Base-by-base conservation (phyloP, 2,888 invertebrate species). In the Drosophila fungiperda region DNA sequence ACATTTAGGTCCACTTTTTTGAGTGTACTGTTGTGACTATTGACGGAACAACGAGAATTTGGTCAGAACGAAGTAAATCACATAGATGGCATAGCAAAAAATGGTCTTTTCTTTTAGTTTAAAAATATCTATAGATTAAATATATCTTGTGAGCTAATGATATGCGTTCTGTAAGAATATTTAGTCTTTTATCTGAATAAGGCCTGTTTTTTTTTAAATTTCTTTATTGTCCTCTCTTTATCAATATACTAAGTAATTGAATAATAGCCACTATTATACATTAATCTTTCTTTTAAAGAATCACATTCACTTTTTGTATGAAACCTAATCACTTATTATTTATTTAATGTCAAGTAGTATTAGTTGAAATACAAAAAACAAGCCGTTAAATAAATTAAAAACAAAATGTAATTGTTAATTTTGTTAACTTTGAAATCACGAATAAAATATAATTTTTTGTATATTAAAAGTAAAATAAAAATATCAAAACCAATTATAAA, bases 1-100 rank as follows among this genome's bases (percentile, higher is more conserved):
- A 12, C 1, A 20, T 42, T 7, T 3, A 3, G 20, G 2, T 12
- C 0, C 1, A 1, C 1, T 1, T 42, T 20, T 42, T 12, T 7
- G 1, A 42, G 20, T 12, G 20, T 42, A 42, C 40, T 11, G 1
- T n/a, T n/a, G 20, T 42, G 42, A 42, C 42, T 12, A 20, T 7
- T 45, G 20, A 20, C 20, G 20, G 20, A 20, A 45, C 7, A 20
- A 12, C 20, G 12, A 45, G 20, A 45, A 45, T 12, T 45, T 20
- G 45, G 20, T 7, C 7, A 20, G 20, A 45, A 12, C 45, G 1
- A 7, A 45, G 20, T 12, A 42, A 3, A 42, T 12, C 12, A 45
- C 42, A 12, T n/a, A n/a, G n/a, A n/a, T n/a, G n/a, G n/a, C n/a
- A n/a, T 12, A 1, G 20, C 12, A 20, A 20, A 12, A 12, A 42